Evolutionary conservation across 1,140 invertebrate species (phyloP), one percentile per base, ranked within the genome.

Genomic region (Caenorhabditis latens): DNA sequence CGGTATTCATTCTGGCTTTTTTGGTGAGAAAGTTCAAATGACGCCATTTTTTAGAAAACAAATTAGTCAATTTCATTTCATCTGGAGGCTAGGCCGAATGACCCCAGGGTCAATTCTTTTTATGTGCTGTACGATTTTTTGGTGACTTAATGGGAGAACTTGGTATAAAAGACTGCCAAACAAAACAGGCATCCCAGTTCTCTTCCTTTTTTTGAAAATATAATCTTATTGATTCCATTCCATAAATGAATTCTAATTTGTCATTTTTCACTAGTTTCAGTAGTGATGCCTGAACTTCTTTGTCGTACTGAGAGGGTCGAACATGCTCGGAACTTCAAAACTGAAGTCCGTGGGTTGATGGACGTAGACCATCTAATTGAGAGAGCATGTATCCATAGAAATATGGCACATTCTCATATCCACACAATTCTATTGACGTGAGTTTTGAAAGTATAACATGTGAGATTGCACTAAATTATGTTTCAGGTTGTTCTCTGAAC

Each of bases 271-370:
- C 21, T 0, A 14, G 4, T 50, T 79, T 50, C 46, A 71, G 65
- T 71, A 71, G 71, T 24, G n/a, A 79, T 79, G 71, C 46, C 71
- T 50, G 71, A 79, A 50, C 46, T 79, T 43, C 71, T 79, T 11
- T 79, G 71, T 79, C 71, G 71, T 24, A 79, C 71, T 0, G 71
- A 79, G n/a, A 79, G 46, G 14, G 71, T 79, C 13, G 71, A 79
- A 79, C 71, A 79, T 79, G 71, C 46, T 13, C 46, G 71, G 13
- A 79, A 79, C 71, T 79, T 79, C 19, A n/a, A 79, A 50, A 79
- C 71, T 9, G 71, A 79, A 24, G 71, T 79, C 43, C 71, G 71
- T 2, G 71, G 71, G 11, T 53, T 79, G 21, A 79, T 79, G 71
- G 71, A 79, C 42, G 71, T 79, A 0, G 71, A 79, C n/a, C 71